These are phyloP conservation scores for Helleia helle DNA, from an alignment of 2,888 invertebrate species.

Conservation along the genomic window DNA sequence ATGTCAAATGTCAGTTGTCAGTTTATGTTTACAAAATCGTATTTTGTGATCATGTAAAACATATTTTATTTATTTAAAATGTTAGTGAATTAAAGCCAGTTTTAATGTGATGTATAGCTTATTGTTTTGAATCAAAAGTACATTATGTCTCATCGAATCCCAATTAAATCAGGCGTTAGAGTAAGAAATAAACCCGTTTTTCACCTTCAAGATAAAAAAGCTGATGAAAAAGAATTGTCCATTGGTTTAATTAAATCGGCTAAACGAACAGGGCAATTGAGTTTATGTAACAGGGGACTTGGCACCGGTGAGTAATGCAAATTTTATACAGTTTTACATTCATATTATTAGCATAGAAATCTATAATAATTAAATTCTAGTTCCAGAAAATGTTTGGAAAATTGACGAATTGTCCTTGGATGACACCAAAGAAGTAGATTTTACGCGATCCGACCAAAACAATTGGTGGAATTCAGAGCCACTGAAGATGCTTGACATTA, in stretches of 20 bases:
- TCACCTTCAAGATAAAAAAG: constrained; percentile 81
- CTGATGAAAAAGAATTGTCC: constrained; percentile 80
- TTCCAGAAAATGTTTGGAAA: constrained; percentile 82
- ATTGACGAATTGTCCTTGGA: constrained; percentile 78
- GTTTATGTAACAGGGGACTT: constrained; percentile 83
- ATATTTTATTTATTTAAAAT: no score
- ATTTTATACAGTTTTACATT: constrained; percentile 1
- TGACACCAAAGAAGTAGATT: constrained; percentile 76
- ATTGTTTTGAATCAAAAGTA: neutral
- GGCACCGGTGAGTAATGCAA: constrained; percentile 74
- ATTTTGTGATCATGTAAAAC: no score
- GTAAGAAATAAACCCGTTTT: constrained; percentile 73
- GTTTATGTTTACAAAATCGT: no score
- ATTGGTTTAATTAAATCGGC: constrained; percentile 84
- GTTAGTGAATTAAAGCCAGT: no score
- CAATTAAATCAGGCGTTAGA: constrained; percentile 48
- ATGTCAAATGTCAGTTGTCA: no score
- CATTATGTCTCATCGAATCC: constrained; percentile 45
- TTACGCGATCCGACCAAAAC: constrained; percentile 69
- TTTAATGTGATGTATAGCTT: no score
- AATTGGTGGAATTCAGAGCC: constrained; percentile 91
- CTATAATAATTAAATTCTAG: constrained; percentile 61
- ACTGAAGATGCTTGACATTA: constrained; percentile 83
- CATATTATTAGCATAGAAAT: neutral
- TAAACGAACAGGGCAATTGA: constrained; percentile 85